A percentile compares a stretch with the other conserved stretches of the same genome.
Conservation (phyloP, 2,888 invertebrate species). For the Lithophane ornitopus region DNA sequence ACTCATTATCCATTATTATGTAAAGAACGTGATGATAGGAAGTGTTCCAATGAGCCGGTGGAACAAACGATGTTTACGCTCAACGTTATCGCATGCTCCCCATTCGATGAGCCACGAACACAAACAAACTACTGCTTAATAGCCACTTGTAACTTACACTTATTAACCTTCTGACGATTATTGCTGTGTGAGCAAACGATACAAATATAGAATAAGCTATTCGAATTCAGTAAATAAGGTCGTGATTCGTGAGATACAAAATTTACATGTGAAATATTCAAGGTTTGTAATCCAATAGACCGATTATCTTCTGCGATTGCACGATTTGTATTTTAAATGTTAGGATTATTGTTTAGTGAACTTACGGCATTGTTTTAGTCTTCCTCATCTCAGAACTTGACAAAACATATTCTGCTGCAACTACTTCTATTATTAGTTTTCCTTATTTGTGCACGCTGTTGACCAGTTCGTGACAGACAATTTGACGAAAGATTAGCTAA, state of each 20-base stretch:
- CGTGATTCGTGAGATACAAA: slow-evolving; percentile 20
- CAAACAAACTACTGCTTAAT: slow-evolving; percentile 75
- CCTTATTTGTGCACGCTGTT: slow-evolving; percentile 28
- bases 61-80: slow-evolving; percentile 74
- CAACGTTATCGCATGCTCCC: slow-evolving; percentile 79
- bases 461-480: slow-evolving; percentile 24
- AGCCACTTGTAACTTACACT: slow-evolving; percentile 68
- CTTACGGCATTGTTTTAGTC: slow-evolving; percentile 14
- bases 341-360: slow-evolving; percentile 1
- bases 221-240: slow-evolving; percentile 27
- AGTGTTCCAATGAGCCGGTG: slow-evolving; percentile 64
- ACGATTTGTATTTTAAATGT: slow-evolving; percentile 21
- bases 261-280: slow-evolving; percentile 36
- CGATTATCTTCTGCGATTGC: slow-evolving; percentile 24
- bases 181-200: slow-evolving; percentile 32
- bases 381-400: slow-evolving; percentile 17
- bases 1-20: slow-evolving; percentile 48
- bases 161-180: slow-evolving; percentile 59
- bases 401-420: slow-evolving; percentile 16
- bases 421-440: slow-evolving; percentile 40
- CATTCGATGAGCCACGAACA: slow-evolving; percentile 75
- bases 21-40: slow-evolving; percentile 55
- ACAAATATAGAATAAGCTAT: slow-evolving; percentile 35
- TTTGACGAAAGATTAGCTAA: slow-evolving; percentile 31
- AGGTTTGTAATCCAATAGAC: slow-evolving; percentile 25